Base-by-base conservation (phyloP, 2,888 invertebrate genomes). In the Melanotus villosus region DNA sequence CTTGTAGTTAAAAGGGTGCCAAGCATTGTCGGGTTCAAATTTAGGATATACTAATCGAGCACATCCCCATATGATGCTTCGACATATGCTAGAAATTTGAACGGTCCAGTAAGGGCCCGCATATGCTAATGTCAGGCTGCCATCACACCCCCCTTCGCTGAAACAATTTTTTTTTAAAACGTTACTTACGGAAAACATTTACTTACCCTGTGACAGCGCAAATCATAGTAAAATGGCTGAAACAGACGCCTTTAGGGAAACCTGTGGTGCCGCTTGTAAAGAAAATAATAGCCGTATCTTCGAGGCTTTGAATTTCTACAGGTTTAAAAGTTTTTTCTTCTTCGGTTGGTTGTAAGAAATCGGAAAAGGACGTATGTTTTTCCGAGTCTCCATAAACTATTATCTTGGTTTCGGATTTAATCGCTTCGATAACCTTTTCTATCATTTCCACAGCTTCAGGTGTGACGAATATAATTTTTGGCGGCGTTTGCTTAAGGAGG, bases 211-310 rank as follows among this genome's bases (percentile, higher is more conserved):
- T n/a, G n/a, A n/a, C n/a, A n/a, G n/a, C n/a, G 16, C 38, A 6
- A 1, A 63, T 1, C 1, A 19, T 62, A 1, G 23, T 14, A 16
- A 12, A 21, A 23, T 78, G 78, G 47, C 52, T 76, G 10, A 74
- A 16, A 30, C 73, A 73, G 14, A 78, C 75, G 1, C 75, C 78
- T 68, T 78, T 78, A 0, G 78, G 72, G 14, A 75, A 50, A 2
- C 78, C 78, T 14, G 77, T 75, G 0, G 76, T 75, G n/a, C 78
- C 78, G 60, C 78, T 78, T 56, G 77, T 78, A 45, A 76, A 78
- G 14, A 78, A 38, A 47, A 77, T 75, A 0, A 74, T 45, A 1
- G 65, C 65, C 6, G 73, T 75, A 6, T 76, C 73, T 3, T 52
- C 45, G 9, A 65, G 32, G 50, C 66, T 71, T n/a, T 64, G 41